Evolutionary conservation across 1,140 invertebrate species (phyloP).

Genomic region (Apis cerana): DNA sequence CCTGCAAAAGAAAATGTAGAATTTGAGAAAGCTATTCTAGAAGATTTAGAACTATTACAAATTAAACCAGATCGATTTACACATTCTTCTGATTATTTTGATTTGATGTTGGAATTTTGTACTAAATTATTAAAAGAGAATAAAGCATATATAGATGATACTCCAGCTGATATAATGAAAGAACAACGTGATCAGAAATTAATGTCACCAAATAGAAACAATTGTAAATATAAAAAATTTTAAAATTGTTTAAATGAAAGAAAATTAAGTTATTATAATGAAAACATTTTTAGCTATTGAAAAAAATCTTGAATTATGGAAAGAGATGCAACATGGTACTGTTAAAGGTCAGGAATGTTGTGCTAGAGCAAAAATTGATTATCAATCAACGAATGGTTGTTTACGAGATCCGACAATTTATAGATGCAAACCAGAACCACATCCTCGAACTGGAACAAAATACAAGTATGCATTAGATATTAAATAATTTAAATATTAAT

Average conservation of each 20-base stretch:
- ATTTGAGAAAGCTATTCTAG: slow-evolving; percentile 98
- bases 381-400: slow-evolving; percentile 97
- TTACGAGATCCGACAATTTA: slow-evolving; percentile 99
- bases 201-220: slow-evolving; percentile 93
- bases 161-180: slow-evolving; percentile 97
- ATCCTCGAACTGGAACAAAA: slow-evolving; percentile 95
- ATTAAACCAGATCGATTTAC: slow-evolving; percentile 97
- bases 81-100: slow-evolving; percentile 98
- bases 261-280: slow-evolving; percentile 34
- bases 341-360: slow-evolving; percentile 92
- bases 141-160: slow-evolving; percentile 98
- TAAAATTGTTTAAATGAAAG: background rate
- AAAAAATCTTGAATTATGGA: slow-evolving; percentile 95
- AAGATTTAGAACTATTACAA: slow-evolving; percentile 95
- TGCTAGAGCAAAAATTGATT: slow-evolving; percentile 98
- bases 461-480: slow-evolving; percentile 90
- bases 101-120: slow-evolving; percentile 93
- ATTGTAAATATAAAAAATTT: slow-evolving; percentile 83
- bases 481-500: background rate
- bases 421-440: slow-evolving; percentile 97
- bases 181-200: slow-evolving; percentile 94
- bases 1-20: slow-evolving; percentile 99
- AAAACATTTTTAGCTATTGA: slow-evolving; percentile 85
- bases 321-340: slow-evolving; percentile 96
- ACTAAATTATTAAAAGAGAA: slow-evolving; percentile 93